phyloP scores from a whole-genome alignment of 2,797 vertebrate species.

The Australoheros facetus region DNA sequence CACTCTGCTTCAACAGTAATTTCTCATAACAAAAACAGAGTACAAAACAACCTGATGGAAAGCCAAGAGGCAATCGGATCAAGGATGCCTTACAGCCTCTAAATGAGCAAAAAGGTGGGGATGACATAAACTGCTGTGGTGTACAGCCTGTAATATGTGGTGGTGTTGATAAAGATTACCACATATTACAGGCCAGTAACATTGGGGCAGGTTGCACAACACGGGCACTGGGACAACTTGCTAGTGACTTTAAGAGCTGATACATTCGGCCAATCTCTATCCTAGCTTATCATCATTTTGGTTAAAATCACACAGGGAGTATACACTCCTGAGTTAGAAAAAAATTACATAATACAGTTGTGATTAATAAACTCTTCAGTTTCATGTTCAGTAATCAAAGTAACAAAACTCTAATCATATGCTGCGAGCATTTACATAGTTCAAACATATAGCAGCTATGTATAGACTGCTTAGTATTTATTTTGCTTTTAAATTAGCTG shows the following conservation, averaged over 20 bases:
- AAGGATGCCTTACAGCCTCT: neutral
- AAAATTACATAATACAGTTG: constrained; percentile 12
- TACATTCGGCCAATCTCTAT: neutral
- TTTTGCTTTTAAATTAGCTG: constrained; percentile 17
- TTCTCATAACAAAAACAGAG: neutral
- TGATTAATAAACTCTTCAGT: neutral
- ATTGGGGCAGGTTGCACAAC: neutral
- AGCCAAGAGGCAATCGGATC: neutral
- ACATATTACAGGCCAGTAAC: neutral
- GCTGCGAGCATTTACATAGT: neutral
- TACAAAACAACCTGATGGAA: neutral
- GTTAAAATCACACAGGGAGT: neutral
- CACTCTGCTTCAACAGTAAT: neutral
- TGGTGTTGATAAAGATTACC: neutral
- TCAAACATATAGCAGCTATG: neutral
- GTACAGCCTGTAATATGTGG: no score
- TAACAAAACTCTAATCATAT: neutral
- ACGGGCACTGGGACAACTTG: neutral
- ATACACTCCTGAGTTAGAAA: neutral
- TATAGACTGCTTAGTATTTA: constrained; percentile 34
- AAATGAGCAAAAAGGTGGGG: neutral
- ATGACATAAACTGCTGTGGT: neutral
- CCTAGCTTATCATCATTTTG: constrained; percentile 3
- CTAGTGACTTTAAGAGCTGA: neutral
- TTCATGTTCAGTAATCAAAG: neutral